A percentile compares a stretch with the other conserved stretches of the same genome.
Conservation (phyloP, 2,113 vertebrate genomes). For the Glareola pratincola region DNA sequence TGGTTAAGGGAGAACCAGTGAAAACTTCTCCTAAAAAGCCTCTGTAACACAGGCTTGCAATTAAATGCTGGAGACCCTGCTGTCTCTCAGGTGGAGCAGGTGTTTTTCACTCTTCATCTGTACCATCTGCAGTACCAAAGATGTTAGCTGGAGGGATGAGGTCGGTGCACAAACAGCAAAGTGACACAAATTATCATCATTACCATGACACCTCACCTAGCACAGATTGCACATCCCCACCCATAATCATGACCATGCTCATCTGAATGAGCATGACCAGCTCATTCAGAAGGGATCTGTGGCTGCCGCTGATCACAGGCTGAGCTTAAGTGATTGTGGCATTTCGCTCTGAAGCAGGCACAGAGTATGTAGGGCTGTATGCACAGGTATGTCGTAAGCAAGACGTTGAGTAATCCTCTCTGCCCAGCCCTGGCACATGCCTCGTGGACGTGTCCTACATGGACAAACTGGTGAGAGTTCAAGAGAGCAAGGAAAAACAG, state of each 20-base stretch:
- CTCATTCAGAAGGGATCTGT: background rate
- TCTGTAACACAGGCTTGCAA: background rate
- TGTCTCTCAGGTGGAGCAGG: background rate
- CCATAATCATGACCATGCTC: background rate
- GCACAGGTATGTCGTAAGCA: background rate
- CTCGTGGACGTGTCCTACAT: background rate
- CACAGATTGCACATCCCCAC: background rate
- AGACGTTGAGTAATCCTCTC: background rate
- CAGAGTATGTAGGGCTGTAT: background rate
- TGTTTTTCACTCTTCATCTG: background rate
- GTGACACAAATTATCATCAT: background rate
- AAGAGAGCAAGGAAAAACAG: background rate
- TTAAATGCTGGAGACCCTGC: background rate
- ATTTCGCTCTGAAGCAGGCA: background rate
- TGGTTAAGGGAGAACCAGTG: background rate
- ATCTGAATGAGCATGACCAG: background rate
- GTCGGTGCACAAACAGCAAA: background rate
- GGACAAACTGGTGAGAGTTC: background rate
- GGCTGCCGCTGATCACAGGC: background rate
- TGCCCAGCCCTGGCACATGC: background rate
- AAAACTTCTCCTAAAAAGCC: background rate
- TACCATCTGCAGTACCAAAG: rapidly evolving
- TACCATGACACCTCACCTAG: background rate
- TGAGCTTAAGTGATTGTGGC: background rate
- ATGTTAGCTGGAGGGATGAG: background rate